A percentile compares a stretch with the other conserved stretches of the same genome.
Evolutionary conservation across 2,797 vertebrate genomes (phyloP).

Genomic region (Carduelis carduelis): DNA sequence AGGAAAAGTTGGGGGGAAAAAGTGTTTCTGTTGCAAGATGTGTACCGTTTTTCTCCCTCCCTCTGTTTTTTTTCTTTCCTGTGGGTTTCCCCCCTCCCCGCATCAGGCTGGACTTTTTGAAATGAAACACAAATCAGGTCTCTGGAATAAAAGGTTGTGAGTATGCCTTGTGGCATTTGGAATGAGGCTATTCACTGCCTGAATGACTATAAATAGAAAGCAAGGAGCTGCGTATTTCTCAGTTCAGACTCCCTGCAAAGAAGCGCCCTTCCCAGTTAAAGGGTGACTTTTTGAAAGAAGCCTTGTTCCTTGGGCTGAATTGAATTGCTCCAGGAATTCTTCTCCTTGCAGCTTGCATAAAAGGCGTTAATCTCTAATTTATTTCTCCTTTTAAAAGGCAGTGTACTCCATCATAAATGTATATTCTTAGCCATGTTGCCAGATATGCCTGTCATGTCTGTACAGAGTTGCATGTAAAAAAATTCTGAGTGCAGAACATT

Average conservation of each 20-base stretch:
- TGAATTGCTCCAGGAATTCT: constrained; percentile 67
- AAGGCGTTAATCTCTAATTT: constrained; percentile 60
- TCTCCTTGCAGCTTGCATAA: constrained; percentile 45
- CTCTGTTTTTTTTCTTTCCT: not conserved
- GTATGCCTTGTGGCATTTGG: constrained; percentile 79
- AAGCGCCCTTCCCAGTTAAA: constrained; percentile 65
- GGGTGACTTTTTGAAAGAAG: constrained; percentile 72
- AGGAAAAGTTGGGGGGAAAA: not conserved
- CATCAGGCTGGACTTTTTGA: constrained; percentile 54
- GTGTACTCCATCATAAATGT: constrained; percentile 19
- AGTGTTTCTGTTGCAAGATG: not conserved
- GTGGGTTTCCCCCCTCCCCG: not conserved
- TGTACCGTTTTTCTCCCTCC: not conserved
- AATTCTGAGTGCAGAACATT: constrained; percentile 8
- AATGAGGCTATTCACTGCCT: constrained; percentile 79
- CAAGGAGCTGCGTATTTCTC: constrained; percentile 67
- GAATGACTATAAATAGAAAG: constrained; percentile 78
- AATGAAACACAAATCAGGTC: constrained; percentile 78
- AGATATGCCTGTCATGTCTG: constrained; percentile 1
- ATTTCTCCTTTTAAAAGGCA: constrained; percentile 45
- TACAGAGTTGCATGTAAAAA: constrained; percentile 2
- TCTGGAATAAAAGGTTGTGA: constrained; percentile 74
- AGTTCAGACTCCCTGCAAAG: constrained; percentile 62
- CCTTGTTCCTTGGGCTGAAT: constrained; percentile 64
- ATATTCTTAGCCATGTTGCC: not conserved